Conservation (phyloP, 2,113 vertebrate species). For the Brachypodius melanocephalos region DNA sequence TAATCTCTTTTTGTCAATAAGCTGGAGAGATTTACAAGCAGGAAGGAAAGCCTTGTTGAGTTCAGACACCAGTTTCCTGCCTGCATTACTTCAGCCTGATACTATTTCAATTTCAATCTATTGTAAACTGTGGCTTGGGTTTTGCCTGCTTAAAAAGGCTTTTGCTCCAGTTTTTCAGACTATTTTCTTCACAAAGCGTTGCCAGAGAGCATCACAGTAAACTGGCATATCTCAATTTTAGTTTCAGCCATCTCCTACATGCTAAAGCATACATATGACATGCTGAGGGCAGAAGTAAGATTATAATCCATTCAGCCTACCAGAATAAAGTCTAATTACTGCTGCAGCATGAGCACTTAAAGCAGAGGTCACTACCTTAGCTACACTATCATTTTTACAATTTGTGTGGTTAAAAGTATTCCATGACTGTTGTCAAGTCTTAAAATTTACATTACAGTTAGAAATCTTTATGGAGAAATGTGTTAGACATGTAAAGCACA, state of each 20-base stretch:
- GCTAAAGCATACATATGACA: not conserved
- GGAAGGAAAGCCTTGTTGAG: conserved; percentile 73
- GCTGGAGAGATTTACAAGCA: conserved; percentile 73
- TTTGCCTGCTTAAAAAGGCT: conserved; percentile 55
- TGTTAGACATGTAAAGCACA: not conserved
- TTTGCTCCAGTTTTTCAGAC: conserved; percentile 41
- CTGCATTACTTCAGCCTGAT: conserved; percentile 66
- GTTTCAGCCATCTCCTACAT: not conserved
- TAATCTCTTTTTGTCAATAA: conserved; percentile 73
- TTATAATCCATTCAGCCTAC: not conserved
- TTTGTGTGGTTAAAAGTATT: not conserved
- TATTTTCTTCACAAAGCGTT: not conserved
- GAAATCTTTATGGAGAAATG: not conserved
- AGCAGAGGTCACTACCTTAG: not conserved
- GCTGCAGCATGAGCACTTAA: not conserved
- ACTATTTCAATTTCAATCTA: conserved; percentile 65
- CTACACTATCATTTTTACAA: not conserved
- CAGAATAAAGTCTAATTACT: not conserved
- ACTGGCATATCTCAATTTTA: not conserved
- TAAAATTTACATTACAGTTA: not conserved
- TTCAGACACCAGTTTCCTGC: conserved; percentile 74
- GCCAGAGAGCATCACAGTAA: not conserved
- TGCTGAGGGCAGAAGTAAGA: not conserved
- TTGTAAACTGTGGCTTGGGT: conserved; percentile 60
- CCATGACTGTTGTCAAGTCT: not conserved